Evolutionary conservation across 2,797 vertebrate species (phyloP), one percentile per base, ranked within the genome.

Genomic region (Anguilla megastoma): DNA sequence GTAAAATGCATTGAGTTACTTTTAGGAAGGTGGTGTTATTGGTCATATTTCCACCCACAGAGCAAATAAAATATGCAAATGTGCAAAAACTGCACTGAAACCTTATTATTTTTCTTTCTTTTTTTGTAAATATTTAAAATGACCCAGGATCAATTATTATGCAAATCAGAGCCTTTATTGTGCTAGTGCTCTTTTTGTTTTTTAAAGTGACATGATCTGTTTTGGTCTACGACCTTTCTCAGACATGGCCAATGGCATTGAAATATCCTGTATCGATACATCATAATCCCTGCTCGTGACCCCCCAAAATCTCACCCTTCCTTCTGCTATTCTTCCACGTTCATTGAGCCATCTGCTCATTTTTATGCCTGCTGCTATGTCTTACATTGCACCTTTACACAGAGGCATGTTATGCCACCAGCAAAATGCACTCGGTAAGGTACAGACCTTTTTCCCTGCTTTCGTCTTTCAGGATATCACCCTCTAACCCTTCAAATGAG

Each of bases 241-340:
- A 84, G 63, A 36, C 63, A 69, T 91, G 90, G 85, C 88, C 91
- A 90, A 90, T 90, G 90, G 91, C 89, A 87, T 60, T 92, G 92
- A 95, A 95, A 95, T 94, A 94, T 94, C 93, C 90, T 95, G 92
- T 94, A 93, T 93, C 36, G 36, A 41, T 41, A 41, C 92, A 94
- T 94, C 95, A 94, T 95, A 95, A 96, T 94, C 93, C 91, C 90
- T 92, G 91, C 89, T 10, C 56, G 12, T 58, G 16, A 58, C 9
- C 16, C 56, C 14, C 58, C 87, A 93, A 95, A 94, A 96, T 95
- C 93, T 91, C 86, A 5, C 87, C 21, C 90, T 92, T 94, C 90
- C 94, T 94, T 95, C 91, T 93, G 92, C 94, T 93, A 95, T 85
- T 93, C 93, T 94, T 94, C 89, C 7, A 60, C 89, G 93, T 92